phyloP scores from a whole-genome alignment of 2,888 invertebrate species.

The Perizoma flavofasciatum region DNA sequence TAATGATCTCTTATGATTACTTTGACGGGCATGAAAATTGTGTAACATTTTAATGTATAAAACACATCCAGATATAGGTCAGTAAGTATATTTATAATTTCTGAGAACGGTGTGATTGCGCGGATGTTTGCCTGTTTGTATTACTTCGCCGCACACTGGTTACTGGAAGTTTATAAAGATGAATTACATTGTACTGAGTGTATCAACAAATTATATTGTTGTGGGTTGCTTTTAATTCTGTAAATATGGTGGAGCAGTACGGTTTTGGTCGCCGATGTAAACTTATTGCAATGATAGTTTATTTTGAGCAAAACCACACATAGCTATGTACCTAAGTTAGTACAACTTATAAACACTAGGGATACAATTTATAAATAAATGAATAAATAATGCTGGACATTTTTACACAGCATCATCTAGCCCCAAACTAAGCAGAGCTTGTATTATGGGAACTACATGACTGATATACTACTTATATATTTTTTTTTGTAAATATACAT shows the following conservation, averaged over 20 bases:
- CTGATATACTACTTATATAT: too few species aligned
- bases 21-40: conserved; percentile 63
- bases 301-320: too few species aligned
- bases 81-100: conserved; percentile 73
- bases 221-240: conserved; percentile 25
- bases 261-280: background rate
- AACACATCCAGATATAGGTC: conserved; percentile 72
- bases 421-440: too few species aligned
- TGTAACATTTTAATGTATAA: conserved; percentile 71
- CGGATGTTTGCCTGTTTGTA: conserved; percentile 68
- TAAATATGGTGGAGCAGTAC: conserved; percentile 3
- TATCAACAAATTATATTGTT: conserved; percentile 35
- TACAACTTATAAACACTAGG: too few species aligned
- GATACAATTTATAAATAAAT: too few species aligned
- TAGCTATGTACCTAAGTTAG: too few species aligned
- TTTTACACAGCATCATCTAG: too few species aligned
- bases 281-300: too few species aligned
- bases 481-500: too few species aligned
- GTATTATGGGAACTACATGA: too few species aligned
- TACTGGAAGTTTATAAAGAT: conserved; percentile 59
- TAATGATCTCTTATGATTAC: conserved; percentile 54
- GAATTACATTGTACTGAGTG: conserved; percentile 60
- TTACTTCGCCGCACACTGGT: conserved; percentile 56
- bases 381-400: too few species aligned
- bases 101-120: conserved; percentile 69